These are phyloP conservation scores for Glaucidium brasilianum DNA, from an alignment of 2,113 vertebrate genomes.

Conservation along the genomic window DNA sequence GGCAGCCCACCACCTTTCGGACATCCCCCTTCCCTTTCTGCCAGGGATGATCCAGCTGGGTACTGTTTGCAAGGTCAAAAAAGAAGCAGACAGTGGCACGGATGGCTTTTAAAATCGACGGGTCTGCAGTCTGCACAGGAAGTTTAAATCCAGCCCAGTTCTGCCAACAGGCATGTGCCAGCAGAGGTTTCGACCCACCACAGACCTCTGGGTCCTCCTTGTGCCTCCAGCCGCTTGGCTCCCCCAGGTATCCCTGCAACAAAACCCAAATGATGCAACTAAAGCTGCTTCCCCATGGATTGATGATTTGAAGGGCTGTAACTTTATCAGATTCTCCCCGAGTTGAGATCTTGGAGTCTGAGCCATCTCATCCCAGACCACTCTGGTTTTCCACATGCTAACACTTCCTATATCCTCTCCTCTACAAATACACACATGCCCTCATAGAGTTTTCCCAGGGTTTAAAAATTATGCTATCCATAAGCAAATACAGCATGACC, in stretches of 20 bases:
- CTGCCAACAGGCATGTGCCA: rapidly evolving
- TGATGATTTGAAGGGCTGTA: not conserved
- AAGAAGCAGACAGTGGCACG: not conserved
- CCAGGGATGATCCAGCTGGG: not conserved
- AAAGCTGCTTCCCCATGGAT: not conserved
- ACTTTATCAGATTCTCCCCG: not conserved
- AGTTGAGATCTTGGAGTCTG: not conserved
- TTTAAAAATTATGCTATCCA: constrained; percentile 71
- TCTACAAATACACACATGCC: not conserved
- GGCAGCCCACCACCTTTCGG: not conserved
- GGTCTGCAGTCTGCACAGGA: not conserved
- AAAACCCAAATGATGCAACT: not conserved
- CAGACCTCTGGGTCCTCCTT: not conserved
- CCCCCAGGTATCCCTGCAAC: not conserved
- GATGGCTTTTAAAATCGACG: not conserved
- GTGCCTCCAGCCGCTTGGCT: not conserved
- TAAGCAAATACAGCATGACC: constrained; percentile 71
- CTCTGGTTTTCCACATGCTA: not conserved
- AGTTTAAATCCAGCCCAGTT: not conserved
- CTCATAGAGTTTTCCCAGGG: constrained; percentile 52
- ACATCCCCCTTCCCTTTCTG: not conserved
- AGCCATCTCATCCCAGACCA: not conserved
- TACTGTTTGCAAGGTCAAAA: not conserved
- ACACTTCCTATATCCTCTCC: not conserved
- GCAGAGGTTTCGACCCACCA: not conserved